Conservation (phyloP, 2,113 vertebrate species). For the Steatornis caripensis region DNA sequence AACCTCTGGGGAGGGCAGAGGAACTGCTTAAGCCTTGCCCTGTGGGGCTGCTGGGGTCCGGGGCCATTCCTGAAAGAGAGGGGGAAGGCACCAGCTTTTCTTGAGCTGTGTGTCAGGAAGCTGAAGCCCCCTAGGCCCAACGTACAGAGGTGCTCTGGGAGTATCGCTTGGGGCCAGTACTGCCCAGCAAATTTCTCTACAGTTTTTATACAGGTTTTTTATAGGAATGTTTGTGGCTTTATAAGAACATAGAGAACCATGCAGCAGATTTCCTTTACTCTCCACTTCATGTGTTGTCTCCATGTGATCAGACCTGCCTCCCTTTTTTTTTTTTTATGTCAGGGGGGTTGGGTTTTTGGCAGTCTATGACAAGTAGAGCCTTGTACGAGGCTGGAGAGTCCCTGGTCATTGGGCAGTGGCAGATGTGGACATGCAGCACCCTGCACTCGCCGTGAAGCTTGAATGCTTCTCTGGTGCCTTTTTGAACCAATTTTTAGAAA, state of each 20-base stretch:
- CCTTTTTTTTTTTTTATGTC: neutral
- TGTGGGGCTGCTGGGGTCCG: neutral
- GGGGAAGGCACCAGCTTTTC: neutral
- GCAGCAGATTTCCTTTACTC: slow-evolving; percentile 21
- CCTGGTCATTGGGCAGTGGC: neutral
- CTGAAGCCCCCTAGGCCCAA: neutral
- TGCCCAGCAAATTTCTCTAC: neutral
- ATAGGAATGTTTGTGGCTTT: slow-evolving; percentile 61
- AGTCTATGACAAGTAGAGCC: neutral
- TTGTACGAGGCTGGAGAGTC: neutral
- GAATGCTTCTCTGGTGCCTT: slow-evolving; percentile 42
- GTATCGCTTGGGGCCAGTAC: neutral
- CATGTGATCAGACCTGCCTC: neutral
- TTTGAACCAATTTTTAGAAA: neutral
- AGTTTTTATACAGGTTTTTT: slow-evolving; percentile 49
- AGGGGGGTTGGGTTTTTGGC: neutral
- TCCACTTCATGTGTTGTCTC: neutral
- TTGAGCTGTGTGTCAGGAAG: neutral
- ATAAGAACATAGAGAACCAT: slow-evolving; percentile 1
- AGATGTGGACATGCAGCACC: neutral
- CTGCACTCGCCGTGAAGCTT: neutral
- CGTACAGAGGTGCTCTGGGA: slow-evolving; percentile 7
- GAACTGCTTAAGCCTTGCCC: neutral
- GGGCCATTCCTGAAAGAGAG: neutral
- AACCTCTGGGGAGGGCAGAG: neutral